phyloP scores from a whole-genome alignment of 2,888 invertebrate species.

The Papilio gigon region DNA sequence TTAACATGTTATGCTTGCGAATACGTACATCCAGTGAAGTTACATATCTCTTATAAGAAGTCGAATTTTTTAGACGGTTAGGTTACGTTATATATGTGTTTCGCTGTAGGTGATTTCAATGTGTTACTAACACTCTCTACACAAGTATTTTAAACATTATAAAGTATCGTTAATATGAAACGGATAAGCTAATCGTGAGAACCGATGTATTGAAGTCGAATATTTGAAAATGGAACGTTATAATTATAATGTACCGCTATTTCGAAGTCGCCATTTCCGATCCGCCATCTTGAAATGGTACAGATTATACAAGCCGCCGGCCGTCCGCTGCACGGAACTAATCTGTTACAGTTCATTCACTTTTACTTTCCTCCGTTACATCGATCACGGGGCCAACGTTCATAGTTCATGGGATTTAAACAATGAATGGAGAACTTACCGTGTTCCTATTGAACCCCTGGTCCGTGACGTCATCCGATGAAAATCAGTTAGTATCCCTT shows the following conservation, averaged over 20 bases:
- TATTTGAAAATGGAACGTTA: background rate
- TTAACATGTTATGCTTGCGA: background rate
- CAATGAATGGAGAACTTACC: background rate
- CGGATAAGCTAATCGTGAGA: slow-evolving; percentile 7
- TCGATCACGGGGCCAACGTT: slow-evolving; percentile 22
- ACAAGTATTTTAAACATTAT: background rate
- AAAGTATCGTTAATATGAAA: background rate
- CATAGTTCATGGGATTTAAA: slow-evolving; percentile 5
- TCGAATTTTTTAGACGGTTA: no score
- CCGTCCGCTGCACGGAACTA: slow-evolving; percentile 28
- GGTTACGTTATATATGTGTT: no score
- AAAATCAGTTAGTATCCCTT: no score
- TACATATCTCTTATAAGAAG: no score
- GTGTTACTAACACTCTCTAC: no score
- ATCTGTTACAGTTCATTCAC: slow-evolving; percentile 34
- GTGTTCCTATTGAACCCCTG: background rate
- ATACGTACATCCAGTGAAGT: no score
- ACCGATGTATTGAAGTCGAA: background rate
- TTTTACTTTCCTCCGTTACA: slow-evolving; percentile 30
- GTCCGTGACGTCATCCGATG: no score
- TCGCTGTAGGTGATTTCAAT: no score
- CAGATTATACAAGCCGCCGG: slow-evolving; percentile 23
- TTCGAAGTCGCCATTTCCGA: slow-evolving; percentile 9
- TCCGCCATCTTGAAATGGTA: slow-evolving; percentile 16
- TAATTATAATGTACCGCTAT: background rate